phyloP scores from a whole-genome alignment of 2,888 invertebrate species.

The Trachelus iudaicus region DNA sequence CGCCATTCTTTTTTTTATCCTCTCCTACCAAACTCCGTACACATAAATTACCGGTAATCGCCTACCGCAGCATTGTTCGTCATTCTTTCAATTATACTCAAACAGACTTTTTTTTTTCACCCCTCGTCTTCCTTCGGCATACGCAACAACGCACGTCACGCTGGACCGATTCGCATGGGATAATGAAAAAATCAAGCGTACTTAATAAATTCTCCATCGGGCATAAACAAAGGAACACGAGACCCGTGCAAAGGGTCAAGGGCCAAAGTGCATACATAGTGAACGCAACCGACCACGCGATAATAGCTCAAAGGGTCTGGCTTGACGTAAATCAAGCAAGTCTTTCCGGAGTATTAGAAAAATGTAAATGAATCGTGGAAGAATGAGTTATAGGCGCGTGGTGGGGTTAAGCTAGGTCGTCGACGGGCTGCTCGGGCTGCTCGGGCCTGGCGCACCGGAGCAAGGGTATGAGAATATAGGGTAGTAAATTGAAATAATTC shows the following conservation, averaged over 20 bases:
- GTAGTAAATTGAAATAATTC: conserved; percentile 61
- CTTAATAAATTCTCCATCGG: neutral
- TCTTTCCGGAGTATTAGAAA: conserved; percentile 1
- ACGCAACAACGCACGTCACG: neutral
- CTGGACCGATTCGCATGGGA: neutral
- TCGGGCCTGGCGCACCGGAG: neutral
- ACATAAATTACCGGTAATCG: conserved; percentile 5
- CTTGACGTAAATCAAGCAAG: neutral
- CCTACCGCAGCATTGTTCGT: neutral
- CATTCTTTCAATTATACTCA: neutral
- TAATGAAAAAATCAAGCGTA: neutral
- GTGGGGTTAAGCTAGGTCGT: conserved; percentile 1
- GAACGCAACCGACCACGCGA: neutral
- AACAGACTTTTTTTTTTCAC: neutral
- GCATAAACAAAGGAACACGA: neutral
- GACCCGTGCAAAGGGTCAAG: neutral
- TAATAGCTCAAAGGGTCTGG: neutral
- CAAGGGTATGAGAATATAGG: neutral
- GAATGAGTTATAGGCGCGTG: conserved; percentile 25
- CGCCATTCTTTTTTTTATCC: neutral
- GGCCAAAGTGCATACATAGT: neutral
- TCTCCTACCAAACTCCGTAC: neutral
- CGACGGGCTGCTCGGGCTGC: neutral
- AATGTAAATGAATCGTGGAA: conserved; percentile 27
- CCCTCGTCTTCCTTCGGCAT: neutral